Conservation (phyloP, 2,888 invertebrate species). For the Steinernema scapterisci region DNA sequence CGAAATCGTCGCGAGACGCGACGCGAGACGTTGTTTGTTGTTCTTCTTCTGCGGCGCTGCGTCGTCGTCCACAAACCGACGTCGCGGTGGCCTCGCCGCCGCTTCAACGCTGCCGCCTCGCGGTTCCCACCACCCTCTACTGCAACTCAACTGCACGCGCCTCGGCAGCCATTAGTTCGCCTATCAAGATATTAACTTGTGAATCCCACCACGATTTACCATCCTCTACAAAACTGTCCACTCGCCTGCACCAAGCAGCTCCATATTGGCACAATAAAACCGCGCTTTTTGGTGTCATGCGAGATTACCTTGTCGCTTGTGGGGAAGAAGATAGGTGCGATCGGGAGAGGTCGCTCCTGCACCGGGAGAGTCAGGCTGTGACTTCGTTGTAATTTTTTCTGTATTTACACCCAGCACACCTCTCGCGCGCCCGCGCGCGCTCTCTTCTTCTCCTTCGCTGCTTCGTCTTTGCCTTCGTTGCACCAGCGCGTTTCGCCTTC, state of each 20-base stretch:
- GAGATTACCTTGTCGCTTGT: no score
- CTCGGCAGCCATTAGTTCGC: no score
- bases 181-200: no score
- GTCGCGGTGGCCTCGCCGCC: not conserved
- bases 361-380: not conserved
- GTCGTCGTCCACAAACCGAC: not conserved
- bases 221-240: no score
- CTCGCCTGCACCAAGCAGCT: no score
- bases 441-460: conserved; percentile 1
- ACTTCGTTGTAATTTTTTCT: conserved; percentile 29
- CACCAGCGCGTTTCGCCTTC: not conserved
- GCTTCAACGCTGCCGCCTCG: not conserved
- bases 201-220: no score
- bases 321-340: no score
- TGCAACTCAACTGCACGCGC: no score
- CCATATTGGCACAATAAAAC: no score
- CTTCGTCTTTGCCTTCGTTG: not conserved
- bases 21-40: not conserved
- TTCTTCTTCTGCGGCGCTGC: not conserved
- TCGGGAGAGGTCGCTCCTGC: not conserved
- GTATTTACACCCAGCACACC: conserved; percentile 24
- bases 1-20: conserved; percentile 1
- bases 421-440: conserved; percentile 19
- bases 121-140: no score
- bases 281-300: not conserved